Base-by-base conservation (phyloP, 1,140 invertebrate species). In the Caerostris darwini region DNA sequence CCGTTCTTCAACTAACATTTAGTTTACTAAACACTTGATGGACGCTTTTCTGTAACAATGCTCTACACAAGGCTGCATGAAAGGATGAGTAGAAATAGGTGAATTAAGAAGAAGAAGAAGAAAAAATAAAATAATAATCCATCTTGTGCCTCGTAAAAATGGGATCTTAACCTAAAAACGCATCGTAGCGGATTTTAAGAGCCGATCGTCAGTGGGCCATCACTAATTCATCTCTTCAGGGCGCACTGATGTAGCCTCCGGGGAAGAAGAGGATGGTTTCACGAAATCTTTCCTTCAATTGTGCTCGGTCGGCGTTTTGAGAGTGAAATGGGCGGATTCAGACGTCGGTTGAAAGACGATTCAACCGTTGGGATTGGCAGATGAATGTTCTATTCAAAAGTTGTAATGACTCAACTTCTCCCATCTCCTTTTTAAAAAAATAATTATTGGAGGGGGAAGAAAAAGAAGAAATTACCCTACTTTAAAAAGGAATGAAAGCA, bases 151-250 rank as follows among this genome's bases (percentile, higher is more conserved):
- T 77, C 12, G 56, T 69, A 77, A 71, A 50, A 90, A 90, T 77
- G 64, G 53, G 88, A 90, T 90, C 88, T 90, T 56, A 90, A 90
- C 88, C 88, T 77, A 59, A 53, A 90, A 71, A 57, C 14, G 14
- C 88, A 90, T 10, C 17, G 88, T 59, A 77, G 50, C 53, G 88
- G 14, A 19, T 19, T 53, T 17, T 14, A 50, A 67, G 17, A n/a
- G 7, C 61, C 34, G 8, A 59, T 3, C 88, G 67, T 34, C 53
- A 57, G 5, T 90, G 53, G 88, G 10, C 64, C 88, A 67, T 90
- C 58, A 71, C 88, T 90, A 90, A 90, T 90, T 88, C 61, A 88
- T 14, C 50, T 17, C 61, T 19, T 88, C 64, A 64, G 8, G 58
- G 17, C 3, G 53, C 19, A 50, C 86, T 53, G 8, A 12, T 88